Percentiles rank a stretch among this genome's conserved stretches.
Conservation (phyloP, 2,797 vertebrate species). For the Spatula versicolor region DNA sequence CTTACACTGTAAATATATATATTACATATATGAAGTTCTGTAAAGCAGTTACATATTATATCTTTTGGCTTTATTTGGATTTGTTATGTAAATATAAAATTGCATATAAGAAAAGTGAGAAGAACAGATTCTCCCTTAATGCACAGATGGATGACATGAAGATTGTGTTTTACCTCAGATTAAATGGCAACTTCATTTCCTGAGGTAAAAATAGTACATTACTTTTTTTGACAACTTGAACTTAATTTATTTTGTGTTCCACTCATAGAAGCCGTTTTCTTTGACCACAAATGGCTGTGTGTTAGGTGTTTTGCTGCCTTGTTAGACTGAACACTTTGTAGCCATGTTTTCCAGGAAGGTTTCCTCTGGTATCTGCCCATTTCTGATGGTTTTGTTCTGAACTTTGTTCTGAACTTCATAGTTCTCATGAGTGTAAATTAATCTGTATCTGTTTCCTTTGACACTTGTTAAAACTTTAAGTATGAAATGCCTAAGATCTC, state of each 20-base stretch:
- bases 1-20: neutral
- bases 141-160: neutral
- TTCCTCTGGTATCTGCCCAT: neutral
- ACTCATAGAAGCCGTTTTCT: neutral
- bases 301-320: rapidly evolving
- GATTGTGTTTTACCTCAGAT: neutral
- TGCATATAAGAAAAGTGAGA: neutral
- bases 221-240: neutral
- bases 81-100: neutral
- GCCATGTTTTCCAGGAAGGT: neutral
- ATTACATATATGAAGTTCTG: too few species aligned
- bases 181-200: neutral
- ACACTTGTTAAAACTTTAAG: neutral
- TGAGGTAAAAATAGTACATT: neutral
- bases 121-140: neutral
- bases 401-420: neutral
- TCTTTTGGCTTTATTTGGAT: neutral
- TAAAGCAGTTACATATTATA: too few species aligned
- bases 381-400: neutral
- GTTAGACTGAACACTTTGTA: neutral
- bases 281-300: neutral
- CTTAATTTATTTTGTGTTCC: neutral
- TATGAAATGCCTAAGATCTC: neutral
- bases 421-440: neutral
- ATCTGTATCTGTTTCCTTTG: neutral